Base-by-base conservation (phyloP, 2,888 invertebrate genomes). In the Nemapogon koenigi region DNA sequence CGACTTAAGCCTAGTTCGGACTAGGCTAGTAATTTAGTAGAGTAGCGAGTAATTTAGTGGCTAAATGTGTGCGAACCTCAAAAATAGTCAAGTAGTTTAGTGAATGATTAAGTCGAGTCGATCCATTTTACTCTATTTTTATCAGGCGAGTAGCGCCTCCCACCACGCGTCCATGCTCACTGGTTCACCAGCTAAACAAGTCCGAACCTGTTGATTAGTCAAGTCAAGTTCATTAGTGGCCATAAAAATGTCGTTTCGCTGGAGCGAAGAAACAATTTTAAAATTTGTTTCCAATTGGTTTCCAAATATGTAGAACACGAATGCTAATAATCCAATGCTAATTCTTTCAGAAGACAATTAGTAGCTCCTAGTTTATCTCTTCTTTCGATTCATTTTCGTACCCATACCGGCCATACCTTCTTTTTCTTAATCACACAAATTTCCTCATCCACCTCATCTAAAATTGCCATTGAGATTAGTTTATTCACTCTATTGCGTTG, bases 311-410 rank as follows among this genome's bases (percentile, higher is more conserved):
- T 39, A 29, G 35, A 38, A 41, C 22, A 35, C 18, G 35, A 35
- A 16, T 35, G 35, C 19, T 41, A 44, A 40, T 49, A 48, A 38
- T 48, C 46, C 41, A 48, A 46, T 41, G 45, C 47, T 42, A 48
- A 43, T 41, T 50, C 47, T 41, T 43, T 46, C 29, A 48, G 38
- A 42, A 49, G 46, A 28, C 40, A 43, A 42, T 46, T 44, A 40
- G 46, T 46, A 43, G 46, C 46, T 46, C n/a, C n/a, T n/a, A n/a
- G n/a, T n/a, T n/a, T n/a, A n/a, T n/a, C n/a, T n/a, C n/a, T n/a
- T n/a, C n/a, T n/a, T n/a, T n/a, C n/a, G n/a, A n/a, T n/a, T n/a
- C n/a, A n/a, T n/a, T n/a, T n/a, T n/a, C n/a, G n/a, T 45, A 46
- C 42, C 17, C 27, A 43, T 31, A 42, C 37, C 44, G 46, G 38